Percentiles rank a stretch among this genome's conserved stretches.
Conservation (phyloP, 1,140 invertebrate genomes). For the Grapholita molesta region DNA sequence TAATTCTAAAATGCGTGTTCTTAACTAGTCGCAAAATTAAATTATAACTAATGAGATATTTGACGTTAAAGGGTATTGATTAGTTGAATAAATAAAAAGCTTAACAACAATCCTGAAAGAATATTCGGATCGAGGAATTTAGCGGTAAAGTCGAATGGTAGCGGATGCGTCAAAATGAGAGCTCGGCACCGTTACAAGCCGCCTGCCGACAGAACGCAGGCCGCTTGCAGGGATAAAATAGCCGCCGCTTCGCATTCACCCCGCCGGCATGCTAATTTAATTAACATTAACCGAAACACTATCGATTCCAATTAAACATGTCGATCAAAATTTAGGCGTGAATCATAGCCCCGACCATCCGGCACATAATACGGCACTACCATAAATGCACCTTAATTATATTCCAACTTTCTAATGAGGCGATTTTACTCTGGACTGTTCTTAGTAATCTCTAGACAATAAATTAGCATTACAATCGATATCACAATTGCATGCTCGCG, state of each 20-base stretch:
- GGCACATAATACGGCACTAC: not conserved
- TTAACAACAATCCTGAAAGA: constrained; percentile 5
- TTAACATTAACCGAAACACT: constrained; percentile 29
- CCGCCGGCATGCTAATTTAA: constrained; percentile 41
- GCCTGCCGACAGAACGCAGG: constrained; percentile 24
- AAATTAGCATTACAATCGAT: constrained; percentile 60
- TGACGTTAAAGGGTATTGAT: constrained; percentile 29
- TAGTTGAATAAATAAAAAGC: constrained; percentile 19
- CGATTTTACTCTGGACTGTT: constrained; percentile 23
- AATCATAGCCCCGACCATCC: not conserved
- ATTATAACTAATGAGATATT: constrained; percentile 25
- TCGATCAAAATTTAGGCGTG: not conserved
- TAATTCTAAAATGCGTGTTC: constrained; percentile 9
- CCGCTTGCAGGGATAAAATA: constrained; percentile 28
- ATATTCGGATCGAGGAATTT: constrained; percentile 20
- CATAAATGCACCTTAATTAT: constrained; percentile 39
- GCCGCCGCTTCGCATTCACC: constrained; percentile 32
- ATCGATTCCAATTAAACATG: not conserved
- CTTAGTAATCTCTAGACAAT: constrained; percentile 32
- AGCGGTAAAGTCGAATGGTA: constrained; percentile 27
- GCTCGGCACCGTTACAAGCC: constrained; percentile 59
- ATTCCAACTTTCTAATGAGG: constrained; percentile 40
- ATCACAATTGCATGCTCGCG: constrained; percentile 68
- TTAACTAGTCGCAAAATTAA: constrained; percentile 5
- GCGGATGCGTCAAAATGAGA: constrained; percentile 55